phyloP scores from a whole-genome alignment of 1,140 invertebrate species.

The Latrodectus geometricus region DNA sequence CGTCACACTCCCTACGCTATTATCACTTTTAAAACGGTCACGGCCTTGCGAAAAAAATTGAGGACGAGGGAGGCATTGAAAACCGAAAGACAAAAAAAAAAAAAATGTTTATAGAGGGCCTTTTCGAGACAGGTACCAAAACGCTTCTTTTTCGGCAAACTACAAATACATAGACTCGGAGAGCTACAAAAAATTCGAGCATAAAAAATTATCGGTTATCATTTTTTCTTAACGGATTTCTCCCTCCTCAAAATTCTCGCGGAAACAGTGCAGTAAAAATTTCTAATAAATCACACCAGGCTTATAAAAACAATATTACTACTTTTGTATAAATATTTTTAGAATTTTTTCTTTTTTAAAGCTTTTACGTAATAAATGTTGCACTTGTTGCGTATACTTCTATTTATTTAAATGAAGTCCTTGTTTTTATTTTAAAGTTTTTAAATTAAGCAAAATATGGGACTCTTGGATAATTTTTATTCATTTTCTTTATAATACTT shows the following conservation, averaged over 20 bases:
- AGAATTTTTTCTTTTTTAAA: slow-evolving; percentile 22
- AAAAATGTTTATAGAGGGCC: slow-evolving; percentile 61
- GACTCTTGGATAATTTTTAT: too few species aligned
- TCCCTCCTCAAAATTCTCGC: slow-evolving; percentile 12
- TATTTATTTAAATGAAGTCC: neutral
- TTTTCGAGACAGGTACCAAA: slow-evolving; percentile 61
- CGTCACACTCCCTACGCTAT: slow-evolving; percentile 57
- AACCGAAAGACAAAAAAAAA: slow-evolving; percentile 46
- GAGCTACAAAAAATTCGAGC: slow-evolving; percentile 25
- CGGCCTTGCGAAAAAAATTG: slow-evolving; percentile 31
- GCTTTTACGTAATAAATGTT: slow-evolving; percentile 48
- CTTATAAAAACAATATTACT: slow-evolving; percentile 62
- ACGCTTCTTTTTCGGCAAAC: slow-evolving; percentile 32
- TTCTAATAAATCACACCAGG: slow-evolving; percentile 61
- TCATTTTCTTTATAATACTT: too few species aligned
- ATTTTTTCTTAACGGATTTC: slow-evolving; percentile 33
- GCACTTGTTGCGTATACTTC: slow-evolving; percentile 56
- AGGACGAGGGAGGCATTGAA: neutral
- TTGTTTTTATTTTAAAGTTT: too few species aligned
- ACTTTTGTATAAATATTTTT: slow-evolving; percentile 51
- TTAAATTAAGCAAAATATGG: too few species aligned
- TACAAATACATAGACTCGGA: slow-evolving; percentile 35
- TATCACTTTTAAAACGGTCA: slow-evolving; percentile 63
- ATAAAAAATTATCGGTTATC: slow-evolving; percentile 60
- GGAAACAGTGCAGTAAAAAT: slow-evolving; percentile 61